A percentile compares a stretch with the other conserved stretches of the same genome.
phyloP scores from a whole-genome alignment of 2,113 vertebrate species.

The Origma solitaria region DNA sequence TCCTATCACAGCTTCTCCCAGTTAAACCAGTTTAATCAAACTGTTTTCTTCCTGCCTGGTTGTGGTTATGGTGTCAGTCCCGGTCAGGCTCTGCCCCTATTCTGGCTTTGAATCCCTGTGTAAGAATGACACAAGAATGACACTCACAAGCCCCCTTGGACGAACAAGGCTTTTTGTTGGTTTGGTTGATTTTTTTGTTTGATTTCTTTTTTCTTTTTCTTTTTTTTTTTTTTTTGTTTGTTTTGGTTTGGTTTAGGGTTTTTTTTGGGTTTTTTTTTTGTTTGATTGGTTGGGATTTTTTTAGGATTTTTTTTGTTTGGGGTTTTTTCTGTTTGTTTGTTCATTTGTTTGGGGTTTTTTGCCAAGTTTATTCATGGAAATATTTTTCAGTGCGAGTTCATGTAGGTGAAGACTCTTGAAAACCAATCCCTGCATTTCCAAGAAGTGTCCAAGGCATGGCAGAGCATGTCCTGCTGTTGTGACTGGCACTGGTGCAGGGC shows the following conservation, averaged over 20 bases:
- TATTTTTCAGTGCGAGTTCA: background rate
- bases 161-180: background rate
- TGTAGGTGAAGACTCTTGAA: background rate
- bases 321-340: too few species aligned
- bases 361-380: background rate
- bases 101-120: background rate
- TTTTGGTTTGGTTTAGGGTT: too few species aligned
- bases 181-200: too few species aligned
- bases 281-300: too few species aligned
- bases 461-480: background rate
- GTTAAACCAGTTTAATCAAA: background rate
- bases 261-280: too few species aligned
- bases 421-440: background rate
- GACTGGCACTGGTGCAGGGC: background rate
- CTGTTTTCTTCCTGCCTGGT: background rate
- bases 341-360: too few species aligned
- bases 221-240: too few species aligned
- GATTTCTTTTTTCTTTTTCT: too few species aligned
- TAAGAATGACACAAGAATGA: too few species aligned
- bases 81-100: rapidly evolving
- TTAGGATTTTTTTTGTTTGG: too few species aligned
- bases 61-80: background rate
- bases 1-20: background rate
- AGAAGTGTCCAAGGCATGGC: rapidly evolving
- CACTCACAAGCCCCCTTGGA: background rate